A percentile compares a stretch with the other conserved stretches of the same genome.
Conservation (phyloP, 1,140 invertebrate species). For the Temnothorax curvispinosus region DNA sequence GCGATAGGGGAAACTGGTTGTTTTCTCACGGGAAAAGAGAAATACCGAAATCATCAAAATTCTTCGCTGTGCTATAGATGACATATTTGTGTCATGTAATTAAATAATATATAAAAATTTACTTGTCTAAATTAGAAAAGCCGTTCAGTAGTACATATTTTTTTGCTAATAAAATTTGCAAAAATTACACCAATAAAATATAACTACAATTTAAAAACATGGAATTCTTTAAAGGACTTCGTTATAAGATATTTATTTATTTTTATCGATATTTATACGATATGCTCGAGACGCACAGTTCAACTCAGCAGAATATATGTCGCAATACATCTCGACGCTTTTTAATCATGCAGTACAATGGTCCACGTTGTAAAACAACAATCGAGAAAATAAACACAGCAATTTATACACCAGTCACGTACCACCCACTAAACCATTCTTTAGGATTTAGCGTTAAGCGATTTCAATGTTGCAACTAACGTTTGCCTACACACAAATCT, state of each 20-base stretch:
- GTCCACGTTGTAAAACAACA: conserved; percentile 17
- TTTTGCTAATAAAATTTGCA: not conserved
- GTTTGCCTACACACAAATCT: conserved; percentile 7
- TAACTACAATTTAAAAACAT: not conserved
- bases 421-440: conserved; percentile 38
- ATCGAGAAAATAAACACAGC: conserved; percentile 16
- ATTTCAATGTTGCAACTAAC: conserved; percentile 12
- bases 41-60: not conserved
- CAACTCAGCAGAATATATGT: not conserved
- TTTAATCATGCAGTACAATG: not conserved
- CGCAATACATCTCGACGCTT: conserved; percentile 9
- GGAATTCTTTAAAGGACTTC: not conserved
- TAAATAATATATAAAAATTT: not conserved
- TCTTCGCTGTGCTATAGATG: not conserved
- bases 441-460: conserved; percentile 10
- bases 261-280: too few species aligned
- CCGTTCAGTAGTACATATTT: not conserved
- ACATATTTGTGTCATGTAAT: not conserved
- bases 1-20: not conserved
- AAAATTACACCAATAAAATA: not conserved
- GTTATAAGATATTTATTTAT: not conserved
- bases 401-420: conserved; percentile 42
- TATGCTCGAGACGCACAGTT: not conserved
- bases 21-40: conserved; percentile 8
- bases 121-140: not conserved